Evolutionary conservation across 2,797 vertebrate genomes (phyloP).

Genomic region (Acestrorhynchus altus): DNA sequence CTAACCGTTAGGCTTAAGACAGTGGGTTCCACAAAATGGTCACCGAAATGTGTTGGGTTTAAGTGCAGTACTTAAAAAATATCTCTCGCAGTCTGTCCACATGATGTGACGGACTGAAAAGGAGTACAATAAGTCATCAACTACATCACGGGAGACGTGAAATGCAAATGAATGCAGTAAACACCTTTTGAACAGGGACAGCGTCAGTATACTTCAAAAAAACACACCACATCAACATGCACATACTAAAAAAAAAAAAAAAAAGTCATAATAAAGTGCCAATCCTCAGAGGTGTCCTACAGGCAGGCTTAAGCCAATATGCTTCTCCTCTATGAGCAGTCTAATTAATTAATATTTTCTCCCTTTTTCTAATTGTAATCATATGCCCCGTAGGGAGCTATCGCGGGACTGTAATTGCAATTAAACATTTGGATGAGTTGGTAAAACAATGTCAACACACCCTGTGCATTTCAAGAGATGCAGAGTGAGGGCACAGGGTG

Average conservation of each 20-base stretch:
- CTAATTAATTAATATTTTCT: conserved; percentile 99
- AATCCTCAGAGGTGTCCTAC: conserved; percentile 74
- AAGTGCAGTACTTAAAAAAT: conserved; percentile 35
- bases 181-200: conserved; percentile 8
- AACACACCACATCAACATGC: neutral
- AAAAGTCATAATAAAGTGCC: conserved; percentile 20
- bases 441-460: conserved; percentile 83
- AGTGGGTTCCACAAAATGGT: conserved; percentile 38
- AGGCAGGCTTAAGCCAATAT: conserved; percentile 79
- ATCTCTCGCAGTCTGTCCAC: conserved; percentile 26
- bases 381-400: conserved; percentile 89
- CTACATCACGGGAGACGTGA: conserved; percentile 18
- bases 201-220: conserved; percentile 5
- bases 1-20: conserved; percentile 53
- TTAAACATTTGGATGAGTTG: conserved; percentile 95
- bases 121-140: conserved; percentile 9
- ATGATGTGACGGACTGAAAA: conserved; percentile 22
- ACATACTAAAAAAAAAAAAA: conserved; percentile 3
- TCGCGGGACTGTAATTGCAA: conserved; percentile 94
- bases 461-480: conserved; percentile 64
- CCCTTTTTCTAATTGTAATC: conserved; percentile 98
- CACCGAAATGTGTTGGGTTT: conserved; percentile 27
- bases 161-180: conserved; percentile 16
- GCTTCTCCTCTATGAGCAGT: conserved; percentile 92
- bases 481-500: conserved; percentile 43